A percentile compares a stretch with the other conserved stretches of the same genome.
These are phyloP conservation scores for Selene dorsalis DNA, from an alignment of 2,797 vertebrate species.

Conservation along the genomic window DNA sequence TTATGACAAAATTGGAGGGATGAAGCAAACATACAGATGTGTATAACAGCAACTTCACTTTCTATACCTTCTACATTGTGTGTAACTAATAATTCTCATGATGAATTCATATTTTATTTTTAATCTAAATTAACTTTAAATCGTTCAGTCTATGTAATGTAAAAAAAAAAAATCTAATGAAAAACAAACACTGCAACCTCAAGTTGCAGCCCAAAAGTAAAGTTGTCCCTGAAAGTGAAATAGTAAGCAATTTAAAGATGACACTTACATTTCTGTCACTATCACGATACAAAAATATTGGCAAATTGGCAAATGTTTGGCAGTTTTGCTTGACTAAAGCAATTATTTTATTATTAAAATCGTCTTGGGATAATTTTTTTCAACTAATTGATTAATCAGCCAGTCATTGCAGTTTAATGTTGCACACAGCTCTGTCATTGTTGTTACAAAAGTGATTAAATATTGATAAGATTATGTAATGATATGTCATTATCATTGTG, in stretches of 20 bases:
- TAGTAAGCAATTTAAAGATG: not conserved
- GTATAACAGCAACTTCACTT: not conserved
- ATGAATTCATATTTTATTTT: not conserved
- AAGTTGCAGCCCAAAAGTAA: not conserved
- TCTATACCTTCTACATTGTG: not conserved
- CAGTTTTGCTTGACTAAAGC: not conserved
- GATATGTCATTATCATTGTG: conserved; percentile 39
- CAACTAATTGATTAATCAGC: not conserved
- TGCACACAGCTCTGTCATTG: conserved; percentile 7
- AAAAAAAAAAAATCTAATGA: not conserved
- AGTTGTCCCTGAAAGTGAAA: not conserved
- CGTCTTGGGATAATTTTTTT: too few species aligned
- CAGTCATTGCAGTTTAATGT: not conserved
- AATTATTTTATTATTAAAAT: not conserved
- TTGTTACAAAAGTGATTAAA: conserved; percentile 18
- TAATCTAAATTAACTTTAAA: not conserved
- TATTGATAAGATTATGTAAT: conserved; percentile 26
- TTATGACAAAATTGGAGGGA: not conserved
- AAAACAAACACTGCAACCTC: not conserved
- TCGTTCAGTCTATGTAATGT: not conserved
- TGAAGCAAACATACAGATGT: not conserved
- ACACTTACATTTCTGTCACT: not conserved
- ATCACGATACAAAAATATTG: too few species aligned
- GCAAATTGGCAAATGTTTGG: not conserved
- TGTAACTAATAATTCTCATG: not conserved